These are phyloP conservation scores for Neoarius graeffei DNA, from an alignment of 2,113 vertebrate species.

Conservation along the genomic window DNA sequence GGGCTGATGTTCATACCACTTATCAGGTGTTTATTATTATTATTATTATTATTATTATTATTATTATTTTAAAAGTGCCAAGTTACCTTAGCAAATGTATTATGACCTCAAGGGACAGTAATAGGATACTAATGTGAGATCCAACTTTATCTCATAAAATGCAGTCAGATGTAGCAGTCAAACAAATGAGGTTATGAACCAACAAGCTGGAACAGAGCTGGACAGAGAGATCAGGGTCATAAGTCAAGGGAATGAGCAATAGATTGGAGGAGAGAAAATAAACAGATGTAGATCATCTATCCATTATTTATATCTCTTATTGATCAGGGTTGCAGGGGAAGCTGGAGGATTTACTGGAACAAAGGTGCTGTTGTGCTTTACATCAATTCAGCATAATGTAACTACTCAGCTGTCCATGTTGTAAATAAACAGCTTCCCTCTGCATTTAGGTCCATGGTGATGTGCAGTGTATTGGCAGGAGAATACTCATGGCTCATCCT, in stretches of 20 bases:
- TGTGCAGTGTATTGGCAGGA: constrained; percentile 29
- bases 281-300: not conserved
- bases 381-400: not conserved
- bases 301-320: too few relatives aligned
- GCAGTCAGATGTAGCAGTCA: not conserved
- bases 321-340: too few relatives aligned
- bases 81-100: not conserved
- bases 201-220: not conserved
- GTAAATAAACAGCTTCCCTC: constrained; percentile 1
- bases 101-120: not conserved
- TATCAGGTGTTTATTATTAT: too few relatives aligned
- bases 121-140: not conserved
- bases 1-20: too few relatives aligned
- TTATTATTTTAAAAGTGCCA: not conserved
- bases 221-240: not conserved
- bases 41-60: too few relatives aligned
- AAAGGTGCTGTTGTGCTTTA: not conserved
- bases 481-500: not conserved
- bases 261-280: not conserved
- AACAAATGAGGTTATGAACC: not conserved
- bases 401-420: constrained; percentile 5
- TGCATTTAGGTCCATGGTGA: constrained; percentile 23
- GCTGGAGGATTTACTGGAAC: not conserved
- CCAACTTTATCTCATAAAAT: not conserved
- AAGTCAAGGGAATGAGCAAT: not conserved